Conservation (phyloP, 2,888 invertebrate genomes). For the Cybosia mesomella region DNA sequence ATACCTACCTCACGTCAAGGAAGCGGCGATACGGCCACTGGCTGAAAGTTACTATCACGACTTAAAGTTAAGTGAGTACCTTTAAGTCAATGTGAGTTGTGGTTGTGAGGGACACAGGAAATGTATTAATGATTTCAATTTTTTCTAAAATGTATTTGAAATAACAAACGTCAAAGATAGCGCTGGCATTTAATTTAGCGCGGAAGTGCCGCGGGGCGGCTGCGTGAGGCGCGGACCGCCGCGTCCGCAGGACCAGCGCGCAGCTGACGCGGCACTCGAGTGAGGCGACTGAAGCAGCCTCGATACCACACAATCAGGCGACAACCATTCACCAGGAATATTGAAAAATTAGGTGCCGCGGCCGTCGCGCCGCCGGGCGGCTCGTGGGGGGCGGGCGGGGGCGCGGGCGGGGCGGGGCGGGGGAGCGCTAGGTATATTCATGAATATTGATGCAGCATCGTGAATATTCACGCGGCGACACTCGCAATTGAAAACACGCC, state of each 20-base stretch:
- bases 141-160: too few relatives aligned
- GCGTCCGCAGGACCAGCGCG: background rate
- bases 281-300: slow-evolving; percentile 32
- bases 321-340: slow-evolving; percentile 33
- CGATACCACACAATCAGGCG: slow-evolving; percentile 42
- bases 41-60: too few relatives aligned
- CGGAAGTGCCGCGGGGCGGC: too few relatives aligned
- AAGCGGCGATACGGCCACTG: too few relatives aligned
- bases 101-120: too few relatives aligned
- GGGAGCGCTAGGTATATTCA: slow-evolving; percentile 58
- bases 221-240: background rate
- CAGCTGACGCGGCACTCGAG: slow-evolving; percentile 12
- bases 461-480: slow-evolving; percentile 77
- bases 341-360: slow-evolving; percentile 33
- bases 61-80: too few relatives aligned
- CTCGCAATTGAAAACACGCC: slow-evolving; percentile 73
- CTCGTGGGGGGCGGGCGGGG: slow-evolving; percentile 17
- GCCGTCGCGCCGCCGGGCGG: slow-evolving; percentile 20
- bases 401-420: slow-evolving; percentile 23
- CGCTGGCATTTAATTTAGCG: too few relatives aligned
- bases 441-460: slow-evolving; percentile 76
- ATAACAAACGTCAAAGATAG: too few relatives aligned
- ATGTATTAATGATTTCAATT: too few relatives aligned
- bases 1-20: too few relatives aligned
- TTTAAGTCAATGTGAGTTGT: too few relatives aligned